Conservation (phyloP, 2,888 invertebrate genomes). For the Ganaspis brasiliensis region DNA sequence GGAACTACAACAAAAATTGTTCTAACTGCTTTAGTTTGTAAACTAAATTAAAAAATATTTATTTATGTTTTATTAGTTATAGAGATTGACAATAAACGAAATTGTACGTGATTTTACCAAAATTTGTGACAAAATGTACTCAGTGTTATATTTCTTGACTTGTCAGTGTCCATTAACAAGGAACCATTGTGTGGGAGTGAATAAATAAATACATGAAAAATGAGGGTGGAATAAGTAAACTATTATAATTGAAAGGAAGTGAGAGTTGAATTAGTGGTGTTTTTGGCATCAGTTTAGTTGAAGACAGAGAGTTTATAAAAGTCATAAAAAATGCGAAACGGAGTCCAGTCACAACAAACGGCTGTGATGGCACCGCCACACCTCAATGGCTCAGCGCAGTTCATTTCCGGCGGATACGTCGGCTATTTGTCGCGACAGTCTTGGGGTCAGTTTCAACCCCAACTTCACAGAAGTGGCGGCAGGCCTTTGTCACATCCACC, state of each 20-base stretch:
- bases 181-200: no score
- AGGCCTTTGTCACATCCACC: constrained; percentile 76
- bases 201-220: not conserved
- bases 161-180: no score
- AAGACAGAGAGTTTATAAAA: constrained; percentile 31
- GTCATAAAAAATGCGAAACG: constrained; percentile 76
- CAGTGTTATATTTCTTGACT: no score
- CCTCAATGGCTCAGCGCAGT: constrained; percentile 79
- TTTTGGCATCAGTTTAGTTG: constrained; percentile 11
- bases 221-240: not conserved
- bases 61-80: no score
- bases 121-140: no score
- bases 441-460: constrained; percentile 81
- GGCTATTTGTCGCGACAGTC: constrained; percentile 81
- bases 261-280: constrained; percentile 23
- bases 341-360: constrained; percentile 77
- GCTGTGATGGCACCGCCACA: constrained; percentile 80
- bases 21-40: no score
- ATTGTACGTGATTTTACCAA: no score
- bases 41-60: no score
- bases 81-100: no score
- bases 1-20: no score
- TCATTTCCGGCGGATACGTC: constrained; percentile 82
- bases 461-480: constrained; percentile 62
- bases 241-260: constrained; percentile 29